A percentile compares a stretch with the other conserved stretches of the same genome.
phyloP scores from a whole-genome alignment of 2,113 vertebrate species.

The Rhombomys opimus region DNA sequence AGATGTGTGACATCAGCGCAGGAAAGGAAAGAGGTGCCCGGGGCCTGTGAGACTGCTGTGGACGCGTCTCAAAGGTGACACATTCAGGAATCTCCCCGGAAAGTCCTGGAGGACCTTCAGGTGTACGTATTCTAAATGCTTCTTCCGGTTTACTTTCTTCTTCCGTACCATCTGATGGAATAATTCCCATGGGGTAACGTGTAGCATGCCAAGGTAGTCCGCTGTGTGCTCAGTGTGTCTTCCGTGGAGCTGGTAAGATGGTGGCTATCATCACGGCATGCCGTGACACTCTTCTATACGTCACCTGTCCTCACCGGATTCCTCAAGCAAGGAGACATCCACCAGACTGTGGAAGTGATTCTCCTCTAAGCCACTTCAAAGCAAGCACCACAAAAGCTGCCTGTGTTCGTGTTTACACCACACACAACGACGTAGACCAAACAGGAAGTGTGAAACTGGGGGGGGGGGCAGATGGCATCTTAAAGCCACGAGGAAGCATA shows the following conservation, averaged over 20 bases:
- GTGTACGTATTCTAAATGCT: background rate
- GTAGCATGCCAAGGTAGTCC: background rate
- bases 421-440: slow-evolving; percentile 64
- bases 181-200: background rate
- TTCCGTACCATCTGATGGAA: background rate
- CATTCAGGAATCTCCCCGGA: background rate
- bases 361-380: slow-evolving; percentile 11
- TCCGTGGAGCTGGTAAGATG: background rate
- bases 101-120: background rate
- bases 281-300: no score
- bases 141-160: background rate
- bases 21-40: background rate
- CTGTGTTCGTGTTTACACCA: slow-evolving; percentile 39
- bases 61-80: background rate
- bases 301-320: background rate
- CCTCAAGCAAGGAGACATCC: background rate
- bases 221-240: background rate
- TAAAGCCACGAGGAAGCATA: background rate
- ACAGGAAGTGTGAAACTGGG: slow-evolving; percentile 33
- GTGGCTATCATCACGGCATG: background rate
- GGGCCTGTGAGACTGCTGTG: background rate
- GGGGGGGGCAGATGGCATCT: background rate
- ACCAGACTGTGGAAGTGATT: background rate
- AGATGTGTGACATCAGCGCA: background rate
- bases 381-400: background rate